Evolutionary conservation across 1,140 invertebrate species (phyloP).

Genomic region (Drosophila lini): DNA sequence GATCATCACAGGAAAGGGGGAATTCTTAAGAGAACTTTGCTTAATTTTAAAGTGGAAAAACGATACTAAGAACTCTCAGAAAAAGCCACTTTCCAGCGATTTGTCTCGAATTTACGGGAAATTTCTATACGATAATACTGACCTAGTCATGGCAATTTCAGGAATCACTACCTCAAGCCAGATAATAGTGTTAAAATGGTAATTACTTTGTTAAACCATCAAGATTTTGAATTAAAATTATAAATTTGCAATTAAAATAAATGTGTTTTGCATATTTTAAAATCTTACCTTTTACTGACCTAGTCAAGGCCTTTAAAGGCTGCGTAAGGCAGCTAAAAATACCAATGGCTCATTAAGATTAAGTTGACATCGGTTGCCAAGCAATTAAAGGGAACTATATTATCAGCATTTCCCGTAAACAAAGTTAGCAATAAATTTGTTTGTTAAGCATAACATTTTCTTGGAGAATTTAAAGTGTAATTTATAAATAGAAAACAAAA

Average conservation of each 20-base stretch:
- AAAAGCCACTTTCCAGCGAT: too few relatives aligned
- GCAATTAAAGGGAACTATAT: slow-evolving; percentile 9
- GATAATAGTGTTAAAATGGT: not conserved
- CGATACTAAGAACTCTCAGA: not conserved
- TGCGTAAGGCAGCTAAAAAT: slow-evolving; percentile 11
- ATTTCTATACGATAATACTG: not conserved
- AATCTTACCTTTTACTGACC: not conserved
- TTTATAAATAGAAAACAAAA: not conserved
- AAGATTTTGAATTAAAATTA: too few relatives aligned
- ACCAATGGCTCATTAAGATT: slow-evolving; percentile 11
- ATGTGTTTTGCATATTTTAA: not conserved
- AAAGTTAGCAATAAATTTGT: not conserved
- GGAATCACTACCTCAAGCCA: not conserved
- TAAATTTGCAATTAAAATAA: too few relatives aligned
- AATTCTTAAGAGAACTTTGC: not conserved
- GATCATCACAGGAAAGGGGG: not conserved
- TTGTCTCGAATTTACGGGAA: not conserved
- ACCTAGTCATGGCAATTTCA: not conserved
- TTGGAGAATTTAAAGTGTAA: not conserved
- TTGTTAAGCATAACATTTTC: not conserved
- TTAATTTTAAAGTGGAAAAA: not conserved
- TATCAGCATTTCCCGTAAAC: slow-evolving; percentile 6
- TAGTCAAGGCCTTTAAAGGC: not conserved
- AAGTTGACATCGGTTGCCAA: not conserved
- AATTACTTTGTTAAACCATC: too few relatives aligned